Percentiles rank a stretch among this genome's conserved stretches.
phyloP scores from a whole-genome alignment of 92 coral and sea anemone genomes.

The Phymanthus crucifer region DNA sequence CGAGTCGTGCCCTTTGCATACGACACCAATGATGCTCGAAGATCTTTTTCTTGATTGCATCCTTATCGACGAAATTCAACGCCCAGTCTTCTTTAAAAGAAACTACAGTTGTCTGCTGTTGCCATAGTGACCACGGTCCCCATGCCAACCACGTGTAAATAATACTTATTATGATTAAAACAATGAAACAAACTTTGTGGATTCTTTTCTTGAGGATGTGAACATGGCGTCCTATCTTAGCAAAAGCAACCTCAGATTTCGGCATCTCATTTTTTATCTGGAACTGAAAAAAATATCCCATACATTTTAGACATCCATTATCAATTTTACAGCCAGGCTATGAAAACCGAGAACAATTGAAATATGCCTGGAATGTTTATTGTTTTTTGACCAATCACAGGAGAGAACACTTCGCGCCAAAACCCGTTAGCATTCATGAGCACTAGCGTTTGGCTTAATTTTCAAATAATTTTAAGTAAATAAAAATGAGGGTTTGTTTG shows the following conservation, averaged over 20 bases:
- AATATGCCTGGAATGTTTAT: too few relatives aligned
- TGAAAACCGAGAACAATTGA: too few relatives aligned
- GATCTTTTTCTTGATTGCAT: neutral
- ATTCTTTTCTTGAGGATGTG: slow-evolving; percentile 7
- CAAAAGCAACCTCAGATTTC: neutral
- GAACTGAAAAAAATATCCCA: neutral
- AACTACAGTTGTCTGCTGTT: neutral
- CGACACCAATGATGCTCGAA: slow-evolving; percentile 82
- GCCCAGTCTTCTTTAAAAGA: neutral
- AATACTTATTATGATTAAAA: neutral
- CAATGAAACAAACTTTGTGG: neutral
- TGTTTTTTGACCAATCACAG: too few relatives aligned
- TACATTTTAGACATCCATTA: neutral
- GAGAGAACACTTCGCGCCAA: too few relatives aligned
- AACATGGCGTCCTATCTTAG: slow-evolving; percentile 5
- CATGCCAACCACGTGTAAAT: slow-evolving; percentile 18
- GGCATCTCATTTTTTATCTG: slow-evolving; percentile 19
- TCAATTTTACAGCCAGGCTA: too few relatives aligned
- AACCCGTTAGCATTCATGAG: too few relatives aligned
- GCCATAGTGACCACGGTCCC: slow-evolving; percentile 26
- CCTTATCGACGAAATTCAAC: neutral
- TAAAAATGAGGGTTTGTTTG: too few relatives aligned
- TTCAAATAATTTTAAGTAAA: too few relatives aligned
- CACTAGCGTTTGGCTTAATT: too few relatives aligned
- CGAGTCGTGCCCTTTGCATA: slow-evolving; percentile 57